A percentile compares a stretch with the other conserved stretches of the same genome.
Evolutionary conservation across 1,140 invertebrate species (phyloP).

Genomic region (Platyscapa corneri): DNA sequence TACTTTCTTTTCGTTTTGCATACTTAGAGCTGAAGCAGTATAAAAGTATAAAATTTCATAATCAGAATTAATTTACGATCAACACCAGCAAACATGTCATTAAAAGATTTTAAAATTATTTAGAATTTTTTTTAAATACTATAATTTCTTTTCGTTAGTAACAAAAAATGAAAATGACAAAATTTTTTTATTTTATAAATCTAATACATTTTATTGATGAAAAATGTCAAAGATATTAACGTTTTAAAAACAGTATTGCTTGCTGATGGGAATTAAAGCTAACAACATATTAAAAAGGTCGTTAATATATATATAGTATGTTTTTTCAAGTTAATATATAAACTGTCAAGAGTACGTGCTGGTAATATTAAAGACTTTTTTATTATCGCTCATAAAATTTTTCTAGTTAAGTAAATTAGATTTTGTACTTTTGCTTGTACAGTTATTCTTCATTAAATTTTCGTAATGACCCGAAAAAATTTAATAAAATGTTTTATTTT

Average conservation of each 20-base stretch:
- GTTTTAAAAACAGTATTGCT: neutral
- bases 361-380: neutral
- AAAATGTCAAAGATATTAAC: neutral
- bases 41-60: neutral
- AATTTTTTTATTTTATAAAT: neutral
- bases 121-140: neutral
- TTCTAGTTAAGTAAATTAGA: neutral
- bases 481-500: neutral
- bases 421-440: neutral
- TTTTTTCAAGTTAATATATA: neutral
- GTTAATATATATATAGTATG: neutral
- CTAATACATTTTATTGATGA: neutral
- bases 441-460: constrained; percentile 7
- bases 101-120: neutral
- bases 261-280: neutral
- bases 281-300: neutral
- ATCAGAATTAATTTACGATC: neutral
- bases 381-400: neutral
- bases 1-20: neutral
- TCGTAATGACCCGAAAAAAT: neutral
- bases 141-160: too few species aligned
- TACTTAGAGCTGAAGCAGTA: neutral
- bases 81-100: neutral
- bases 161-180: neutral
- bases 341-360: neutral